Conservation (phyloP, 2,113 vertebrate genomes). For the Gymnogyps californianus region DNA sequence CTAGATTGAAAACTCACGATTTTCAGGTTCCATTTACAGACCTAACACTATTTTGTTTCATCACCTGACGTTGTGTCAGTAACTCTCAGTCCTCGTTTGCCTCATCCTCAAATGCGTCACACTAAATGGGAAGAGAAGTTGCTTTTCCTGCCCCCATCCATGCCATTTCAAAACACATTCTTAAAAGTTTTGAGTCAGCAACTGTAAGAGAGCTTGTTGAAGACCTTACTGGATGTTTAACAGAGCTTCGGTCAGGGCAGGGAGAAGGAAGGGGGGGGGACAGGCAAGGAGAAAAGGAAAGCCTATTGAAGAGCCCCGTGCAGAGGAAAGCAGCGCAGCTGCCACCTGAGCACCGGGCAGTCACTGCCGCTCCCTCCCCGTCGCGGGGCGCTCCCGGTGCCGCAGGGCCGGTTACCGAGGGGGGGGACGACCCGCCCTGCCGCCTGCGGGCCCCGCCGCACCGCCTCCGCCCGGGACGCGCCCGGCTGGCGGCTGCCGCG, state of each 20-base stretch:
- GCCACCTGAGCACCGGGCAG: too few species aligned
- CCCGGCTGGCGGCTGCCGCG: too few species aligned
- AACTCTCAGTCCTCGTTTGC: neutral
- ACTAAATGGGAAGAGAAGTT: accelerated
- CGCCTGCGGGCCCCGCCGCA: too few species aligned
- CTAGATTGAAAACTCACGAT: accelerated
- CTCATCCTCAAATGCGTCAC: neutral
- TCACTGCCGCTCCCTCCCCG: too few species aligned
- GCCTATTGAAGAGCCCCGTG: neutral
- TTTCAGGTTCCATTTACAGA: neutral
- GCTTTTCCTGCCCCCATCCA: neutral
- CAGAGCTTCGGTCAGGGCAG: neutral
- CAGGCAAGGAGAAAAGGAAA: too few species aligned
- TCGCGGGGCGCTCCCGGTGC: too few species aligned
- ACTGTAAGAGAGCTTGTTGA: accelerated
- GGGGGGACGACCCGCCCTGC: too few species aligned
- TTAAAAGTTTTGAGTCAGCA: accelerated
- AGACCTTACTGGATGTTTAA: too few species aligned
- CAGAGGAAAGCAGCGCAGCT: neutral
- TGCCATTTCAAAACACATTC: too few species aligned
- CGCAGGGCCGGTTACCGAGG: too few species aligned
- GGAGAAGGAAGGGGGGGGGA: too few species aligned
- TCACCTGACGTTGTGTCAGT: accelerated
- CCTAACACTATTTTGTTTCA: neutral
- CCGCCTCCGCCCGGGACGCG: too few species aligned